These are phyloP conservation scores for Antechinus stuartii DNA, from an alignment of 2,113 vertebrate genomes.

Conservation along the genomic window DNA sequence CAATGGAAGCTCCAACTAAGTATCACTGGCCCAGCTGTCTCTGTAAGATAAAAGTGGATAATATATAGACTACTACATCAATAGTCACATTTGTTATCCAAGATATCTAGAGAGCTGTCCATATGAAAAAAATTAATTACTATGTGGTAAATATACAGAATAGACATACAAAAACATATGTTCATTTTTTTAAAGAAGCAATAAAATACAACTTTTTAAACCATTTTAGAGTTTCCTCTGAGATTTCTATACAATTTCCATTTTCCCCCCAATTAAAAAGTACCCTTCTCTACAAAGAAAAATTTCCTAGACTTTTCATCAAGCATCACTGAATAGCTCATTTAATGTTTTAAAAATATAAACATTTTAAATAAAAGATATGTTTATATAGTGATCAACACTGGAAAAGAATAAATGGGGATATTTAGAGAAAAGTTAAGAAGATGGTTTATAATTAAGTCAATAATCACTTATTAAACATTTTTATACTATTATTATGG, in stretches of 20 bases:
- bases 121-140: neutral
- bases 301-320: neutral
- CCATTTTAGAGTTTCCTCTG: conserved; percentile 18
- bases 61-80: neutral
- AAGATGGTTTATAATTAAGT: neutral
- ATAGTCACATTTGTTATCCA: neutral
- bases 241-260: conserved; percentile 18
- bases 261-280: conserved; percentile 52
- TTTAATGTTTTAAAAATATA: too few relatives aligned
- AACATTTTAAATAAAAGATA: neutral
- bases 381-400: neutral
- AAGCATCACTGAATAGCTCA: neutral
- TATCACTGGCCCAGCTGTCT: neutral
- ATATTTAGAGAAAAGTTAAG: conserved; percentile 6
- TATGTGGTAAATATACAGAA: neutral
- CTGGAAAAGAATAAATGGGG: conserved; percentile 4
- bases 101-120: neutral
- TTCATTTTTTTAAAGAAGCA: neutral
- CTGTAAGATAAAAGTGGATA: neutral
- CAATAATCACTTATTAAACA: neutral
- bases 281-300: conserved; percentile 2
- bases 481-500: neutral
- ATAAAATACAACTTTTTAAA: neutral
- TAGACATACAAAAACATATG: neutral
- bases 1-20: neutral